phyloP scores from a whole-genome alignment of 1,140 invertebrate species.

The Nymphalis io region DNA sequence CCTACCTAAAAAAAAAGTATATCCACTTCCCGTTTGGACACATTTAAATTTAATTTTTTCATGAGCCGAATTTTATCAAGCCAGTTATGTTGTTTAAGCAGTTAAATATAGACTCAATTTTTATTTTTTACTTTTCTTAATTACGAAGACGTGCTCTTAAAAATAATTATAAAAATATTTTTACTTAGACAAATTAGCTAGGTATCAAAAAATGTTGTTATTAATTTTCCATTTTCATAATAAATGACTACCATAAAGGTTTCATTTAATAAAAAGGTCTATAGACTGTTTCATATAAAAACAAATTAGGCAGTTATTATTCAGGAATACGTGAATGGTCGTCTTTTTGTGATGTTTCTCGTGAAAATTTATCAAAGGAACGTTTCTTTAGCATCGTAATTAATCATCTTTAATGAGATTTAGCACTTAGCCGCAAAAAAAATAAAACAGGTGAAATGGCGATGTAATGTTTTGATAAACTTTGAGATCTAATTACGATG shows the following conservation, averaged over 20 bases:
- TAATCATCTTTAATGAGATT: constrained; percentile 44
- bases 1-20: too few relatives aligned
- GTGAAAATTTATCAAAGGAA: constrained; percentile 34
- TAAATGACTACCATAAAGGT: neutral
- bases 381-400: constrained; percentile 28
- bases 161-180: too few relatives aligned
- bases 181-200: neutral
- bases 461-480: constrained; percentile 6
- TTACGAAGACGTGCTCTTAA: neutral
- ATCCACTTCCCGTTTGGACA: too few relatives aligned
- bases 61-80: too few relatives aligned
- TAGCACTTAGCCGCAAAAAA: constrained; percentile 36
- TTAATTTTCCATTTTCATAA: neutral
- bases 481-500: neutral
- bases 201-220: neutral
- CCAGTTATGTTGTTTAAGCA: too few relatives aligned
- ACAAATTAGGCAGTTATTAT: constrained; percentile 22
- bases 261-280: constrained; percentile 8
- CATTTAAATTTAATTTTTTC: too few relatives aligned
- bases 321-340: constrained; percentile 22
- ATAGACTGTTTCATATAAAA: constrained; percentile 14
- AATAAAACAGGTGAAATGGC: constrained; percentile 17
- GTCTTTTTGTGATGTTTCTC: constrained; percentile 25
- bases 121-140: too few relatives aligned
- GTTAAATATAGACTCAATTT: too few relatives aligned